A percentile compares a stretch with the other conserved stretches of the same genome.
Conservation (phyloP, 2,888 invertebrate genomes). For the Athetis lepigone region DNA sequence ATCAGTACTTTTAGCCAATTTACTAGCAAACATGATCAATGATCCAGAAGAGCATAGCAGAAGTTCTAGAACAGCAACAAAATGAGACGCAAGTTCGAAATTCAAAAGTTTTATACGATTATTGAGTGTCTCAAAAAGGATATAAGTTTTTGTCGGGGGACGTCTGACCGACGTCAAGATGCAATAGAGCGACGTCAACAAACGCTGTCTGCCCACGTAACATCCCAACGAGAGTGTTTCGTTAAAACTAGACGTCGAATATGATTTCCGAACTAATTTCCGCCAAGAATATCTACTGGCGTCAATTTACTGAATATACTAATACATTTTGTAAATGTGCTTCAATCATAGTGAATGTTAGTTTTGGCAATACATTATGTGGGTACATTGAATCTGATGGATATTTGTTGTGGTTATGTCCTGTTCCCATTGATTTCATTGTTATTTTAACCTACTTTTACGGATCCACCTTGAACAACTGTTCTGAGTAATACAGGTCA, state of each 20-base stretch:
- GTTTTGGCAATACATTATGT: slow-evolving; percentile 17
- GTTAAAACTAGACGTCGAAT: slow-evolving; percentile 60
- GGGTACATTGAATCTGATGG: slow-evolving; percentile 8
- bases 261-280: slow-evolving; percentile 82
- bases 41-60: slow-evolving; percentile 4
- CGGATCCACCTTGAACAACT: slow-evolving; percentile 36
- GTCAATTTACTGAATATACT: slow-evolving; percentile 50
- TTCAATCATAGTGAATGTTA: slow-evolving; percentile 27
- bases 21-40: slow-evolving; percentile 3
- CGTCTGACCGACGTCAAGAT: slow-evolving; percentile 52
- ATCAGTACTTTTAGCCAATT: not conserved
- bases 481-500: slow-evolving; percentile 27
- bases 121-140: slow-evolving; percentile 46
- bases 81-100: slow-evolving; percentile 43
- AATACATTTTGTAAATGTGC: slow-evolving; percentile 54
- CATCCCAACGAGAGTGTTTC: slow-evolving; percentile 48
- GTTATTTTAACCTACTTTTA: slow-evolving; percentile 20
- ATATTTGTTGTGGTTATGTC: not conserved
- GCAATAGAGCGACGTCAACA: slow-evolving; percentile 50
- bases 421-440: slow-evolving; percentile 5
- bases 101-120: slow-evolving; percentile 37
- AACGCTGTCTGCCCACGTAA: slow-evolving; percentile 52
- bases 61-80: no score
- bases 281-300: slow-evolving; percentile 61
- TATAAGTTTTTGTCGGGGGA: slow-evolving; percentile 35